Base-by-base conservation (phyloP, 2,888 invertebrate genomes). In the Rosalia funebris region DNA sequence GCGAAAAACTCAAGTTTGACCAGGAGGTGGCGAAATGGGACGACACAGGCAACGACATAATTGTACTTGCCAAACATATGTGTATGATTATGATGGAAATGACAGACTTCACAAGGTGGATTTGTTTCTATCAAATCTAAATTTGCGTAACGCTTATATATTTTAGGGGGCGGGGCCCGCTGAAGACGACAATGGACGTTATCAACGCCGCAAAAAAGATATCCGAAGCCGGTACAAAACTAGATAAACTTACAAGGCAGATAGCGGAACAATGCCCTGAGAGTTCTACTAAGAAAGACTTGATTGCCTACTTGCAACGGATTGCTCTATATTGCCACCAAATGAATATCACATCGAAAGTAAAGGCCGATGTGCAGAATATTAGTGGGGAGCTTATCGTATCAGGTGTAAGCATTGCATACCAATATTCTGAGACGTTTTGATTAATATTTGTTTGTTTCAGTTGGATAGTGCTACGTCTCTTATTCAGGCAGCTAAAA, bases 21-120 rank as follows among this genome's bases (percentile, higher is more conserved):
- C 89, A 92, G 64, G 99, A 99, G 83, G 98, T 99, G 7, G 97
- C 97, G 62, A 98, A 98, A 83, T 99, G 99, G 99, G 99, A 99
- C 77, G 97, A 98, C 81, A 95, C 96, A n/a, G 98, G 97, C 36
- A 98, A 98, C 77, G 96, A 96, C 77, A 98, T 99, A 75, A 98
- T 99, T 78, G 96, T 98, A 73, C 85, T 99, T 48, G 98, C 99
- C 25, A 99, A 99, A 78, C 96, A 98, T 79, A 99, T 99, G 99
- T 98, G 98, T 82, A 97, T 98, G 94, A 99, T 99, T 73, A 99
- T 99, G 98, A 93, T 98, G 91, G 98, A 99, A 84, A 99, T 99
- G 99, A 99, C 98, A 1, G 99, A 99, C 82, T 99, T 99, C 77
- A 98, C 98, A 2, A 89, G 97, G 93, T 94, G n/a, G n/a, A n/a